phyloP scores from a whole-genome alignment of 2,888 invertebrate species.

The Sepiola atlantica region DNA sequence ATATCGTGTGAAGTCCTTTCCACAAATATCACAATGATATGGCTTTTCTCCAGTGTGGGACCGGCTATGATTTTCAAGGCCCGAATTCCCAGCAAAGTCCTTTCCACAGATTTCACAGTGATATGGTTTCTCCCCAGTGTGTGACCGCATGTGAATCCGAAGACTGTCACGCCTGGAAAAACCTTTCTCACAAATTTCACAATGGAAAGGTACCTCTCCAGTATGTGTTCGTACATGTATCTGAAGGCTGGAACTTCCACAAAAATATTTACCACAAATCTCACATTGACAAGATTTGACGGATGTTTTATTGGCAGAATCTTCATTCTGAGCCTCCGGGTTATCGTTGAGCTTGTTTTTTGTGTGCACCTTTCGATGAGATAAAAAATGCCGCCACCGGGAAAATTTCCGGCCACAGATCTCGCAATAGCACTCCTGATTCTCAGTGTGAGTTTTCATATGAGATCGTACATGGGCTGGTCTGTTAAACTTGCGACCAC shows the following conservation, averaged over 20 bases:
- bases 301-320: neutral
- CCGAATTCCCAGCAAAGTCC: neutral
- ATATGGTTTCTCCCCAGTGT: slow-evolving; percentile 34
- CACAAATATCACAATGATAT: slow-evolving; percentile 42
- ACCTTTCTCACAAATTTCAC: slow-evolving; percentile 37
- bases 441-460: neutral
- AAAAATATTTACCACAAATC: slow-evolving; percentile 38
- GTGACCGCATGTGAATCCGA: neutral
- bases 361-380: slow-evolving; percentile 23
- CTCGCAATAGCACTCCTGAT: neutral
- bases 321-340: neutral
- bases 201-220: slow-evolving; percentile 23
- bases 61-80: neutral
- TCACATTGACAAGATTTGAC: neutral
- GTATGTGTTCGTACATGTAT: slow-evolving; percentile 39
- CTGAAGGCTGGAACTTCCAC: neutral
- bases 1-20: neutral
- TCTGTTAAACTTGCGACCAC: neutral
- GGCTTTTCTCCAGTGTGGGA: slow-evolving; percentile 39
- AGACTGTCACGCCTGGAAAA: slow-evolving; percentile 19
- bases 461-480: neutral
- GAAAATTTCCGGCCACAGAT: slow-evolving; percentile 40
- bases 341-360: neutral
- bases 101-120: slow-evolving; percentile 41
- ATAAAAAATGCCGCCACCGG: neutral